A percentile compares a stretch with the other conserved stretches of the same genome.
Conservation (phyloP, 1,140 invertebrate genomes). For the Drosophila tani region DNA sequence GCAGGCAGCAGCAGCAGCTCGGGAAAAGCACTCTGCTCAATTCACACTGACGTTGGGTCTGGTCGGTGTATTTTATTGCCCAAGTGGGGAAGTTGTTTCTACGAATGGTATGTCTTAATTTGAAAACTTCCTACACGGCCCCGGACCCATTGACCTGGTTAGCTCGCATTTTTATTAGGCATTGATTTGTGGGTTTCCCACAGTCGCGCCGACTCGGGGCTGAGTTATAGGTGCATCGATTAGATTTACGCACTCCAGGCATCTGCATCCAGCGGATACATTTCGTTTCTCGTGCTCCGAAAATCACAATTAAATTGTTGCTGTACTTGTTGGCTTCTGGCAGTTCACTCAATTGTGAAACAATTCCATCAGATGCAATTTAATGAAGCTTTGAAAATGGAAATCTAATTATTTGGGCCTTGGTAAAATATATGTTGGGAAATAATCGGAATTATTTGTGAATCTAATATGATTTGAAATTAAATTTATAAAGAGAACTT, state of each 20-base stretch:
- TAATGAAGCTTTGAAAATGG: not conserved
- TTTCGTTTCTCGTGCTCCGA: not conserved
- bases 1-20: not conserved
- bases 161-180: slow-evolving; percentile 32
- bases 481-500: not conserved
- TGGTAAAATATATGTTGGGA: not conserved
- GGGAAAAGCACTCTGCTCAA: slow-evolving; percentile 19
- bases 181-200: slow-evolving; percentile 40
- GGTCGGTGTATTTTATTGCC: slow-evolving; percentile 19
- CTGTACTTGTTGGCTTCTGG: not conserved
- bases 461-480: not conserved
- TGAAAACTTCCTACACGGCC: slow-evolving; percentile 34
- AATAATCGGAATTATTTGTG: not conserved
- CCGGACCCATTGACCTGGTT: slow-evolving; percentile 39
- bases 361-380: not conserved
- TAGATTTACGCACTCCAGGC: slow-evolving; percentile 6
- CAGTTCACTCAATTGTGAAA: not conserved
- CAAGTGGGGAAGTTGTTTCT: slow-evolving; percentile 40
- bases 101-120: slow-evolving; percentile 39
- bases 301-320: slow-evolving; percentile 11
- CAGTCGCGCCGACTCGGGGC: not conserved
- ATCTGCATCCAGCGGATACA: slow-evolving; percentile 8
- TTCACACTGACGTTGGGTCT: slow-evolving; percentile 28
- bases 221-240: slow-evolving; percentile 27
- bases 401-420: not conserved